Evolutionary conservation across 1,140 invertebrate genomes (phyloP).

Genomic region (Chrysomallon squamiferum): DNA sequence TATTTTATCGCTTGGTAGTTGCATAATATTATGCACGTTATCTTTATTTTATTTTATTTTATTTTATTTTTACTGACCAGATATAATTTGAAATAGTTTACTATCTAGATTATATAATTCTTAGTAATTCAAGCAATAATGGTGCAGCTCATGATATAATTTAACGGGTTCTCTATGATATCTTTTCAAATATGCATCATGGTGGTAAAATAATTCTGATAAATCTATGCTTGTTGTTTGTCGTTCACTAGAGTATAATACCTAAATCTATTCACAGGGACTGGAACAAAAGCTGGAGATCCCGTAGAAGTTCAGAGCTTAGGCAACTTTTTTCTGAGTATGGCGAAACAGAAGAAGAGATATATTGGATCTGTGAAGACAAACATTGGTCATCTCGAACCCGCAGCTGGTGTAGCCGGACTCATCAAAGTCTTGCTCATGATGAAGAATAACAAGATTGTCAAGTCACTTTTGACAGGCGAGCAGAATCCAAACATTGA

Average conservation of each 20-base stretch:
- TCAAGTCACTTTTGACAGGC: constrained; percentile 86
- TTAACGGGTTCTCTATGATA: not conserved
- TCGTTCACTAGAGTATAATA: not conserved
- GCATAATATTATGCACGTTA: too few relatives aligned
- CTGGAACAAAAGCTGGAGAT: constrained; percentile 89
- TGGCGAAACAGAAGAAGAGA: constrained; percentile 71
- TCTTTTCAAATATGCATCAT: too few relatives aligned
- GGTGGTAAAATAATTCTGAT: not conserved
- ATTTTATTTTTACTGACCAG: too few relatives aligned
- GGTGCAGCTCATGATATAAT: not conserved
- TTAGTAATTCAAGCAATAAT: not conserved
- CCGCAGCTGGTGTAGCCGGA: constrained; percentile 89
- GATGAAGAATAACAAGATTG: constrained; percentile 85
- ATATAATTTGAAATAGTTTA: too few relatives aligned
- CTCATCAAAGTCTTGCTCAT: constrained; percentile 87
- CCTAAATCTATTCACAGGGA: constrained; percentile 72
- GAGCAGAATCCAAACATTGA: constrained; percentile 85
- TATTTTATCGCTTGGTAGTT: too few relatives aligned
- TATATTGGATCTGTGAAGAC: constrained; percentile 91
- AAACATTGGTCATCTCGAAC: constrained; percentile 96
- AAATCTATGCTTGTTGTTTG: not conserved
- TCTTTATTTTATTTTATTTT: too few relatives aligned
- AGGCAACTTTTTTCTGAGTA: constrained; percentile 70
- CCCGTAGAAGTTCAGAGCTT: constrained; percentile 79
- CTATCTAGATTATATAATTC: not conserved